Evolutionary conservation across 2,888 invertebrate species (phyloP).

Genomic region (Girardia tigrina): DNA sequence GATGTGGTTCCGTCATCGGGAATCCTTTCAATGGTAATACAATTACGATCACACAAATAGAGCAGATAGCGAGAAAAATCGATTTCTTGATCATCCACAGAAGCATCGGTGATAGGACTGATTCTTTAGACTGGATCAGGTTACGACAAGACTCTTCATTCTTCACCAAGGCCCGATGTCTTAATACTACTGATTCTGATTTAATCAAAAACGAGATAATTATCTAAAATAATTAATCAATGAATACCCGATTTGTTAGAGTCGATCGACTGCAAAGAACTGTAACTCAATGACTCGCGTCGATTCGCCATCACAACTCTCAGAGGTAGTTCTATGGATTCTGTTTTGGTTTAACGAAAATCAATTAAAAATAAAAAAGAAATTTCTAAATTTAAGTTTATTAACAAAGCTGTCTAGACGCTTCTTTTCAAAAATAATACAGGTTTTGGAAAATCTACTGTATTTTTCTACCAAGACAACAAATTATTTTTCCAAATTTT

Average conservation of each 20-base stretch:
- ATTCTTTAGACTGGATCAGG: not conserved
- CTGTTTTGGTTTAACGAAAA: too few species aligned
- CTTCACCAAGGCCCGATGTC: not conserved
- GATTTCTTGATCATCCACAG: not conserved
- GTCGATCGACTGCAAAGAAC: not conserved
- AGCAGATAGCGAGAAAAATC: not conserved
- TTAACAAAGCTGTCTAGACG: too few species aligned
- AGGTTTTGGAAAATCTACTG: too few species aligned
- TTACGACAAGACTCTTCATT: not conserved
- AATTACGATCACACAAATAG: not conserved
- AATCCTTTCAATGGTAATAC: conserved; percentile 6
- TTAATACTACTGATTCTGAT: not conserved
- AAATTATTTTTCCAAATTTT: too few species aligned
- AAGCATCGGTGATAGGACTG: not conserved
- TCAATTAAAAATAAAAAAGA: too few species aligned
- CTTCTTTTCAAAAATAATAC: too few species aligned
- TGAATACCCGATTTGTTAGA: not conserved
- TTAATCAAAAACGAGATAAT: not conserved
- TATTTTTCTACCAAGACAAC: too few species aligned
- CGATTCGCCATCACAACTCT: not conserved
- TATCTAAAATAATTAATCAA: not conserved
- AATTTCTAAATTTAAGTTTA: too few species aligned
- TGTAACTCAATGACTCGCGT: not conserved
- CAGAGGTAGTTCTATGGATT: conserved; percentile 11
- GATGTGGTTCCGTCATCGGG: not conserved